Evolutionary conservation across 1,140 invertebrate genomes (phyloP).

Genomic region (Drosophila busckii): DNA sequence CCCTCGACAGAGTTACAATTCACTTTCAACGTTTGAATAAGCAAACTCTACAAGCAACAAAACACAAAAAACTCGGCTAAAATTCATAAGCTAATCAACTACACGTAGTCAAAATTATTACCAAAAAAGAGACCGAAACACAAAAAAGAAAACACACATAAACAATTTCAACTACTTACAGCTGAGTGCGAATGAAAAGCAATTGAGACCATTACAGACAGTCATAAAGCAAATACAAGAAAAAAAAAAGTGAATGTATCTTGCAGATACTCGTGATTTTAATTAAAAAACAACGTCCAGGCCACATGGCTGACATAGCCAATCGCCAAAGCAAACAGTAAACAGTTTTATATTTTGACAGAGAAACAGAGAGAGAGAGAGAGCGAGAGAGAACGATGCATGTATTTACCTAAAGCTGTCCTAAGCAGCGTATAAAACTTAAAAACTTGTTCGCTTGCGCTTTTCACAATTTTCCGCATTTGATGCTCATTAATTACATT

Average conservation of each 20-base stretch:
- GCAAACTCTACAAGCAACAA: no score
- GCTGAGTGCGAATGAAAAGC: conserved; percentile 3
- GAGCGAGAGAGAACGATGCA: no score
- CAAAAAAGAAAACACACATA: no score
- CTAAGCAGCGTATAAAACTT: conserved; percentile 38
- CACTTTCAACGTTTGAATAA: no score
- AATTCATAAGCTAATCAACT: no score
- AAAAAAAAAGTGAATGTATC: conserved; percentile 46
- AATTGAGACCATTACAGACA: conserved; percentile 7
- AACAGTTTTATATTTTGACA: no score
- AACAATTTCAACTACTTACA: not conserved
- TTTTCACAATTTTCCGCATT: conserved; percentile 68
- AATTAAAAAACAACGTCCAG: conserved; percentile 32
- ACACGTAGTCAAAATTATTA: no score
- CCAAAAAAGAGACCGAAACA: no score
- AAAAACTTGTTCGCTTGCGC: conserved; percentile 65
- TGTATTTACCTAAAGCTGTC: not conserved
- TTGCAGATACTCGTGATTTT: conserved; percentile 40
- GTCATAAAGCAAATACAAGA: conserved; percentile 24
- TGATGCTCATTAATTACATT: conserved; percentile 75
- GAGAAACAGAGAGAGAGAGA: no score
- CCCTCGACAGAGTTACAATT: no score
- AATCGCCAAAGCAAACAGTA: conserved; percentile 50
- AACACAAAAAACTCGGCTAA: no score
- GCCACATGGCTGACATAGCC: conserved; percentile 22